Base-by-base conservation (phyloP, 1,140 invertebrate species). In the Drosophila melanica region DNA sequence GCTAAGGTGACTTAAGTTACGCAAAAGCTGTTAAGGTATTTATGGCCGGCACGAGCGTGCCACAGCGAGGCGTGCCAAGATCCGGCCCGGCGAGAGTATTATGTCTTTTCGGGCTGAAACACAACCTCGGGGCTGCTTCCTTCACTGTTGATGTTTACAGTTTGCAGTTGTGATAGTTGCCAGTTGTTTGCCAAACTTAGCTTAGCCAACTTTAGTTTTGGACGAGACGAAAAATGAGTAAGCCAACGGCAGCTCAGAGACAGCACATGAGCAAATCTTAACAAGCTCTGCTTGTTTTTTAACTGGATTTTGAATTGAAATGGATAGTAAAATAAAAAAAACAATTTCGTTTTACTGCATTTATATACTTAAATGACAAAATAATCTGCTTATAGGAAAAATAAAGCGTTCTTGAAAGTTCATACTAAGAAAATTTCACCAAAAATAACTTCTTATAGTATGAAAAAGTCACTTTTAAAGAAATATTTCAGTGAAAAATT, bases 21-120 rank as follows among this genome's bases (percentile, higher is more conserved):
- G 84, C 76, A 72, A 89, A 87, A 89, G 84, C 84, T 75, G 82
- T 87, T 82, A 89, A 87, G 75, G 82, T 82, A 89, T 87, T 87
- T 89, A 87, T 87, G 82, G 76, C 69, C 82, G 79, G 77, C 59
- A 57, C 30, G 54, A 71, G 75, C 57, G 63, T 42, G 60, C 51
- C 60, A 50, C 18, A 11, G 6, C 45, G 41, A 42, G 63, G 69
- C 47, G 69, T 62, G 71, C 27, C 65, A 51, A 66, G 51, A 50
- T 72, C 53, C 62, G 37, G 62, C 45, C 18, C 27, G 11, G 30
- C 39, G 37, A 69, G 51, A 53, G 33, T 69, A 69, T 74, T 63
- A 63, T 68, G 68, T 71, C 60, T 64, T 71, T 60, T 64, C 35
- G 35, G 53, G 62, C 35, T 41, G 39, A 30, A 58, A 58, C 39